Evolutionary conservation across 2,888 invertebrate species (phyloP), one percentile per base, ranked within the genome.

Genomic region (Volucella inanis): DNA sequence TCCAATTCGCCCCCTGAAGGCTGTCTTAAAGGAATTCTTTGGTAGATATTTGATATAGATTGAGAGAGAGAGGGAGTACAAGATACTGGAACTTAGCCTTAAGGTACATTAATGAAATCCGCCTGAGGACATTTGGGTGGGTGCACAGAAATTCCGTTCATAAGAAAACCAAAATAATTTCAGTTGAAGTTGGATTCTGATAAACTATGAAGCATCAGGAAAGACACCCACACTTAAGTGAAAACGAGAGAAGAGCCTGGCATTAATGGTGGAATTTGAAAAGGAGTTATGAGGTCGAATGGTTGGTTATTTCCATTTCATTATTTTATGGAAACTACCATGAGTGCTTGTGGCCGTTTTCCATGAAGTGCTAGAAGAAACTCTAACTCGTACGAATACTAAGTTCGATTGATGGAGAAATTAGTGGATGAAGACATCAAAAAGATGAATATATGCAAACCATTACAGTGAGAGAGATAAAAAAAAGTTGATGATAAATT

Each of bases 11-110:
- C 14, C 22, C 45, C 85, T 47, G 52, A 47, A 77, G 76, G 85
- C 68, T 62, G 81, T 85, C 81, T 85, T 77, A 61, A 68, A 81
- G 81, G 76, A 85, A 57, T 81, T 85, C 55, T 71, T 62, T 41
- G 59, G 52, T n/a, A n/a, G n/a, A 52, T 8, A 39, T 62, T 71
- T 68, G 50, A 43, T 72, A 62, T 49, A 65, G 52, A 70, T 54
- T 49, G 54, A 39, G 49, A 67, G 59, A 39, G 12, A 15, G 55
- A 49, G 49, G 11, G 59, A 70, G 18, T 4, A 57, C 49, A 31
- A 39, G 49, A 71, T 64, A 71, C 45, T 54, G 54, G 18, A 57
- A 77, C 9, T 2, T 59, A 15, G 52, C 85, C 68, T 3, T 22
- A 18, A 47, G 85, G 39, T 43, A 81, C 71, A 85, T 85, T 68